phyloP scores from a whole-genome alignment of 92 coral and sea anemone species.

The Phenganax subtilis region DNA sequence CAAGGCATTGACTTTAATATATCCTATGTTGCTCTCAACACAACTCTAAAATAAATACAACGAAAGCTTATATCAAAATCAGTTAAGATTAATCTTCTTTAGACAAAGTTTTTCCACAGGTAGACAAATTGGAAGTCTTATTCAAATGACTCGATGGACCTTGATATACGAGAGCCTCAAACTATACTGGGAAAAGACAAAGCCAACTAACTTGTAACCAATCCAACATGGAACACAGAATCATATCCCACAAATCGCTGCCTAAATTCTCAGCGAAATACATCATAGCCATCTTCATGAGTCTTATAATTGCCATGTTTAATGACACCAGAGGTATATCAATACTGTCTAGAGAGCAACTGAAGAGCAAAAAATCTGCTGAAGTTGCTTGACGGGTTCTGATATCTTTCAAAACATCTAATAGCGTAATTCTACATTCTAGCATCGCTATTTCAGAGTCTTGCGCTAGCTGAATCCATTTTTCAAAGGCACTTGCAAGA shows the following conservation, averaged over 20 bases:
- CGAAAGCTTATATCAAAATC: neutral
- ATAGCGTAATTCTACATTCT: constrained; percentile 67
- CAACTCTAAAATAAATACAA: constrained; percentile 6
- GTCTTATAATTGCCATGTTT: constrained; percentile 58
- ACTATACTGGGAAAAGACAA: neutral
- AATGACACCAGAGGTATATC: constrained; percentile 47
- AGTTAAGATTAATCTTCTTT: neutral
- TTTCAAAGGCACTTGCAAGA: constrained; percentile 55
- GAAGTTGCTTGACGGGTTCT: constrained; percentile 56
- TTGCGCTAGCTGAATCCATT: constrained; percentile 63
- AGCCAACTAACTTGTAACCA: constrained; percentile 75
- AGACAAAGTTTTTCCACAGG: neutral
- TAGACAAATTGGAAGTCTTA: neutral
- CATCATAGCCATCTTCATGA: constrained; percentile 55
- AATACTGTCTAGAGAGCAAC: constrained; percentile 37
- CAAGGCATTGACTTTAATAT: constrained; percentile 16
- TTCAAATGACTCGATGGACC: neutral
- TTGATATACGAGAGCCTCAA: neutral
- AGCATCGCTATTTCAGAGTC: constrained; percentile 60
- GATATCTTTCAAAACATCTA: constrained; percentile 64
- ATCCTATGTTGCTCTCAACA: neutral
- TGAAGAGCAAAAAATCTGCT: constrained; percentile 55
- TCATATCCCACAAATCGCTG: constrained; percentile 75
- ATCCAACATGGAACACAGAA: constrained; percentile 76
- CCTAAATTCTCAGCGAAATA: constrained; percentile 48